phyloP scores from a whole-genome alignment of 2,888 invertebrate genomes.

The Xestia c-nigrum region DNA sequence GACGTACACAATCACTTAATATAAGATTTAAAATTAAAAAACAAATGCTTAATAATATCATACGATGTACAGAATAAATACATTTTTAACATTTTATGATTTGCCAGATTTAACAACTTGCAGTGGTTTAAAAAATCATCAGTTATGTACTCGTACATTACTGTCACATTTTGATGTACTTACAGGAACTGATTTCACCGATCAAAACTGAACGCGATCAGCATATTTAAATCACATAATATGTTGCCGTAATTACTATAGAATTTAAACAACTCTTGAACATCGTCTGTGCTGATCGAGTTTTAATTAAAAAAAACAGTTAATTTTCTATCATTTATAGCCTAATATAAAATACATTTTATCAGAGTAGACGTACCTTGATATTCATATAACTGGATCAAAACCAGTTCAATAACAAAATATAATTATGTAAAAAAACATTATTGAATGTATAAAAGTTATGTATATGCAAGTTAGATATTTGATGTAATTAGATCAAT shows the following conservation, averaged over 20 bases:
- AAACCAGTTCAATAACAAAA: constrained; percentile 38
- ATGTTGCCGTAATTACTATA: neutral
- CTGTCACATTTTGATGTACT: neutral
- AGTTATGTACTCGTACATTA: neutral
- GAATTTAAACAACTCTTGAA: neutral
- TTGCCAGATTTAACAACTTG: neutral
- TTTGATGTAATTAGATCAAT: constrained; percentile 88
- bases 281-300: neutral
- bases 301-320: neutral
- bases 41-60: constrained; percentile 39
- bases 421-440: constrained; percentile 60
- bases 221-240: neutral
- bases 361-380: constrained; percentile 31
- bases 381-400: constrained; percentile 25
- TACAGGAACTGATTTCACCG: neutral
- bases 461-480: constrained; percentile 84
- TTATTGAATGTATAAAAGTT: constrained; percentile 75
- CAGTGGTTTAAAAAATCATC: constrained; percentile 1
- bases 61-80: constrained; percentile 32
- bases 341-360: constrained; percentile 55
- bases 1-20: constrained; percentile 30
- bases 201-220: neutral
- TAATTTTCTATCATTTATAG: constrained; percentile 45
- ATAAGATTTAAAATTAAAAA: constrained; percentile 20
- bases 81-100: neutral